Percentiles rank a stretch among this genome's conserved stretches.
These are phyloP conservation scores for Lordiphosa stackelbergi DNA, from an alignment of 1,140 invertebrate genomes.

Conservation along the genomic window DNA sequence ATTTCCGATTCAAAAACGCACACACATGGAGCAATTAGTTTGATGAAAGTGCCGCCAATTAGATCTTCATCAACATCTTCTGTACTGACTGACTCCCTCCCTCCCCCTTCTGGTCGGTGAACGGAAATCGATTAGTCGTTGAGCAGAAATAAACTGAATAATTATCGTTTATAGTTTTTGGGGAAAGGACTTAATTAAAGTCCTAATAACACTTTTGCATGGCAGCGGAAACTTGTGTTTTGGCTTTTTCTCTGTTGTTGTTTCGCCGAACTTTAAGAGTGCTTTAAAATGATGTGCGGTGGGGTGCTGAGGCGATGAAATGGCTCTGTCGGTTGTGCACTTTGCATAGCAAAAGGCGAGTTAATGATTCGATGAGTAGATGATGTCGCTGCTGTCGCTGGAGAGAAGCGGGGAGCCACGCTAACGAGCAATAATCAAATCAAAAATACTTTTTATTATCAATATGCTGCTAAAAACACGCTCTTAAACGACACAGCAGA, in stretches of 20 bases:
- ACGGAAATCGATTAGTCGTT: constrained; percentile 62
- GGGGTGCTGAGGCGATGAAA: background rate
- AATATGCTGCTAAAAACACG: constrained; percentile 38
- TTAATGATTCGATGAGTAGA: constrained; percentile 65
- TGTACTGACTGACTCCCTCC: background rate
- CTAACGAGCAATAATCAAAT: constrained; percentile 76
- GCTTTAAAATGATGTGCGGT: constrained; percentile 1
- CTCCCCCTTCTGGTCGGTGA: background rate
- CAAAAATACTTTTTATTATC: constrained; percentile 70
- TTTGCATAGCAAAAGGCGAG: constrained; percentile 62
- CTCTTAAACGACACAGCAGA: constrained; percentile 30
- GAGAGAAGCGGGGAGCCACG: constrained; percentile 15
- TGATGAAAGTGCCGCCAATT: constrained; percentile 19
- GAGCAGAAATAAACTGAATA: constrained; percentile 45
- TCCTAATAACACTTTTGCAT: constrained; percentile 59
- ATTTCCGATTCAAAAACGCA: constrained; percentile 9
- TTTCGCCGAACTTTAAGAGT: background rate
- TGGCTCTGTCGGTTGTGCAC: constrained; percentile 29
- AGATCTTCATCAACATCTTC: constrained; percentile 27
- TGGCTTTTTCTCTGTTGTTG: background rate
- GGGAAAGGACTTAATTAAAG: constrained; percentile 44
- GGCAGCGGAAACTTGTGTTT: constrained; percentile 18
- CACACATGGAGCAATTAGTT: constrained; percentile 22
- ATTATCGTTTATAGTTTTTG: constrained; percentile 58
- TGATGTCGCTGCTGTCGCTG: constrained; percentile 11